phyloP scores from a whole-genome alignment of 2,888 invertebrate genomes.

The Therioaphis trifolii region DNA sequence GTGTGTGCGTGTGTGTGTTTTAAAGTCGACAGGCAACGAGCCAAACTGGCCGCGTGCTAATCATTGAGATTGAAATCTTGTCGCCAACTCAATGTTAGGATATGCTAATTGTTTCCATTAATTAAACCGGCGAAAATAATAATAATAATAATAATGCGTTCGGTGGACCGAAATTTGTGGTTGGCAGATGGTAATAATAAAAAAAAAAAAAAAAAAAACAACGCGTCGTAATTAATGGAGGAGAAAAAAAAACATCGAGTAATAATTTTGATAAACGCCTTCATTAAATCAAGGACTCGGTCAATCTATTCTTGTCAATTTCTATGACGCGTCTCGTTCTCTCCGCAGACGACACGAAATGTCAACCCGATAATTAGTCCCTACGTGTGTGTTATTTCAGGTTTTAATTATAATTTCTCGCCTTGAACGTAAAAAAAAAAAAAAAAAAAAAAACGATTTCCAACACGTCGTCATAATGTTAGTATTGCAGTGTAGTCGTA shows the following conservation, averaged over 20 bases:
- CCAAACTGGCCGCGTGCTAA: conserved; percentile 56
- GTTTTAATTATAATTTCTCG: background rate
- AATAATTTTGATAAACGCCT: conserved; percentile 61
- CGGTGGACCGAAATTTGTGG: conserved; percentile 41
- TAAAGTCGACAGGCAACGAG: conserved; percentile 18
- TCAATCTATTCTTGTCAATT: conserved; percentile 54
- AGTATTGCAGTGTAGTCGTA: too few species aligned
- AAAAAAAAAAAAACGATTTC: too few species aligned
- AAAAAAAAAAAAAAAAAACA: conserved; percentile 9
- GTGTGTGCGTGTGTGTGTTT: background rate
- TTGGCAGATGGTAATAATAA: conserved; percentile 56
- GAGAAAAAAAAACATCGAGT: conserved; percentile 24
- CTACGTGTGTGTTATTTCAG: conserved; percentile 29
- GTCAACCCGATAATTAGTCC: conserved; percentile 28
- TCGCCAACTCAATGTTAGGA: conserved; percentile 50
- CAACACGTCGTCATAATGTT: too few species aligned
- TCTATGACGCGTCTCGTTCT: conserved; percentile 35
- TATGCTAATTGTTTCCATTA: conserved; percentile 61
- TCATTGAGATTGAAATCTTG: conserved; percentile 47
- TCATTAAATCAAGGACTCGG: conserved; percentile 54
- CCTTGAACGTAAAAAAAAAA: too few species aligned
- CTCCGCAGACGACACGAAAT: conserved; percentile 32
- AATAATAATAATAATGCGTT: conserved; percentile 30
- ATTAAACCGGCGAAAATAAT: conserved; percentile 47
- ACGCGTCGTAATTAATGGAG: conserved; percentile 51